phyloP scores from a whole-genome alignment of 2,113 vertebrate species.

The Coregonus clupeaformis region DNA sequence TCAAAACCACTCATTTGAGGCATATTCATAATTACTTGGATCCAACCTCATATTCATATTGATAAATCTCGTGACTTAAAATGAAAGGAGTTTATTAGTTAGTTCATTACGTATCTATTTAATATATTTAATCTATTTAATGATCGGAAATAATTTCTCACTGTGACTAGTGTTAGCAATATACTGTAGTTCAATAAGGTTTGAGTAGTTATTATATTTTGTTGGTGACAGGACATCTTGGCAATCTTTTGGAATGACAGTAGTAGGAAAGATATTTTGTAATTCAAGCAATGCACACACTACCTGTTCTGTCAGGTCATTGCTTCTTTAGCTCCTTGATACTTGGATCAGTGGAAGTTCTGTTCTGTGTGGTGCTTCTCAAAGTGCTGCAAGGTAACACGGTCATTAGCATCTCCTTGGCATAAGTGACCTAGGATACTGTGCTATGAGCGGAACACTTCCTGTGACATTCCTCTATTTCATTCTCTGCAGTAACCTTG shows the following conservation, averaged over 20 bases:
- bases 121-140: no score
- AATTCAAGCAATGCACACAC: not conserved
- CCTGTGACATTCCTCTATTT: slow-evolving; percentile 68
- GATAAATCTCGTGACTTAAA: not conserved
- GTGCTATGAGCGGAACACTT: slow-evolving; percentile 62
- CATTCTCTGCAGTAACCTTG: slow-evolving; percentile 76
- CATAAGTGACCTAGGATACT: slow-evolving; percentile 59
- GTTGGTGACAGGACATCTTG: not conserved
- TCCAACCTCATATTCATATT: not conserved
- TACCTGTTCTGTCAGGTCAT: not conserved
- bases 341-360: slow-evolving; percentile 19
- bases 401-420: slow-evolving; percentile 65
- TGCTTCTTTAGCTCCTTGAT: not conserved
- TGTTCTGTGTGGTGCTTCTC: slow-evolving; percentile 22
- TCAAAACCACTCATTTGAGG: not conserved
- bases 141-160: no score
- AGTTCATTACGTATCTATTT: not conserved
- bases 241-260: not conserved
- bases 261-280: not conserved
- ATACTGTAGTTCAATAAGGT: not conserved
- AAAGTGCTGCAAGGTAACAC: slow-evolving; percentile 38
- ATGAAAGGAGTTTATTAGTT: not conserved
- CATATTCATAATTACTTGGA: not conserved
- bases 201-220: not conserved
- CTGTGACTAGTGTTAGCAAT: not conserved